Evolutionary conservation across 2,888 invertebrate genomes (phyloP).

Genomic region (Cheilosia soror): DNA sequence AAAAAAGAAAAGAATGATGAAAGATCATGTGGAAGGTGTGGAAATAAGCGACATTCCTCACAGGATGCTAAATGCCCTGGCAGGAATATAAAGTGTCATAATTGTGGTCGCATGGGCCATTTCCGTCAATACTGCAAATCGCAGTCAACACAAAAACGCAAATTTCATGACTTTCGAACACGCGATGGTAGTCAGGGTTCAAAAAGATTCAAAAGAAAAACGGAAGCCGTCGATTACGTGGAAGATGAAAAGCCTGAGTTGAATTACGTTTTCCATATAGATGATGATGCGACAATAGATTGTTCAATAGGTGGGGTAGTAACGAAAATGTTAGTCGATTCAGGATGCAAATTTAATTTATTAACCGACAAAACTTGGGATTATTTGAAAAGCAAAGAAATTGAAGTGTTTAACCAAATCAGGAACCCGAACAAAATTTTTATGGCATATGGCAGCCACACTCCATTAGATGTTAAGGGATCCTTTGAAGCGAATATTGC

Average conservation of each 20-base stretch:
- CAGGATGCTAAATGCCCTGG: not conserved
- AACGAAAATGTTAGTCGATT: constrained; percentile 14
- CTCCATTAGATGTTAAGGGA: too few species aligned
- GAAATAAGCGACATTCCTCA: constrained; percentile 2
- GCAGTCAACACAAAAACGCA: too few species aligned
- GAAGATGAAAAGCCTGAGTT: constrained; percentile 42
- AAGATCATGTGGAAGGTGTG: not conserved
- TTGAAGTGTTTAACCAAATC: not conserved
- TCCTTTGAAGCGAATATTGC: too few species aligned
- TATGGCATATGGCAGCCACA: too few species aligned
- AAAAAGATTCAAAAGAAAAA: constrained; percentile 11
- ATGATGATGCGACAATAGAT: constrained; percentile 4
- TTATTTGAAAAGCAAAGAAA: constrained; percentile 3
- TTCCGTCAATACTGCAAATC: too few species aligned
- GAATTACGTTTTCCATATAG: constrained; percentile 7
- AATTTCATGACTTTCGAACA: too few species aligned
- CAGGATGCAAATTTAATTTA: constrained; percentile 11
- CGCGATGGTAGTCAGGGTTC: too few species aligned
- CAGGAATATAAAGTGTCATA: constrained; percentile 11
- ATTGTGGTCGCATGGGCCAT: too few species aligned
- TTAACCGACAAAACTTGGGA: constrained; percentile 15
- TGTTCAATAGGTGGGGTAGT: not conserved
- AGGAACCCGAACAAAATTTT: not conserved
- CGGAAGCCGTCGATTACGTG: constrained; percentile 41
- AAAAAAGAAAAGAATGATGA: constrained; percentile 2